phyloP scores from a whole-genome alignment of 2,797 vertebrate species.

The Meda fulgida region DNA sequence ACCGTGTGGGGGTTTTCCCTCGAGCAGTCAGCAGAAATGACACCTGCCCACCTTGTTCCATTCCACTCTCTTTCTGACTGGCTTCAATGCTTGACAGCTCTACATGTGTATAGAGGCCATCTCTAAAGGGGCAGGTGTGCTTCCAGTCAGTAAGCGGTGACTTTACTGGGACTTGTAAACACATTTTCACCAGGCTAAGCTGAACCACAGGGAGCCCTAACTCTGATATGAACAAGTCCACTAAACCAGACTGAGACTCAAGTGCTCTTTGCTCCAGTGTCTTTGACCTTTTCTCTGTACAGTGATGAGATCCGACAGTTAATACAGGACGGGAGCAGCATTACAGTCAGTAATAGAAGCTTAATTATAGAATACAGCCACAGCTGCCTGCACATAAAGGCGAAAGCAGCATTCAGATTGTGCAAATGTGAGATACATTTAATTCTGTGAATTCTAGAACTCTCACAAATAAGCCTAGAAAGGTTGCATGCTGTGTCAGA shows the following conservation, averaged over 20 bases:
- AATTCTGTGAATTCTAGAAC: neutral
- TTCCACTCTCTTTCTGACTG: slow-evolving; percentile 23
- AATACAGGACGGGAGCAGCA: neutral
- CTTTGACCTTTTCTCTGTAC: neutral
- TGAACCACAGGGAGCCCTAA: slow-evolving; percentile 20
- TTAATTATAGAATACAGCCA: slow-evolving; percentile 1
- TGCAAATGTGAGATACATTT: neutral
- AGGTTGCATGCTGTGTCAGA: neutral
- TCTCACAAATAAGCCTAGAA: neutral
- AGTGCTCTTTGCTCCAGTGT: neutral
- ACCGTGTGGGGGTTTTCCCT: neutral
- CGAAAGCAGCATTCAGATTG: neutral
- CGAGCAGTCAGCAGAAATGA: slow-evolving; percentile 30
- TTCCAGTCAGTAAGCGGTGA: slow-evolving; percentile 22
- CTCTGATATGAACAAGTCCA: slow-evolving; percentile 27
- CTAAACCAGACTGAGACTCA: neutral
- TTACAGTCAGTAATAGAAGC: neutral
- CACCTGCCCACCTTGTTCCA: slow-evolving; percentile 39
- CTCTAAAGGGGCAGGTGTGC: slow-evolving; percentile 36
- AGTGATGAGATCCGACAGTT: slow-evolving; percentile 3
- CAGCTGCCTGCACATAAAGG: neutral
- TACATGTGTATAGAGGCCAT: slow-evolving; percentile 42
- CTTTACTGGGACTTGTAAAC: slow-evolving; percentile 46
- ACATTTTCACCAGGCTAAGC: slow-evolving; percentile 21
- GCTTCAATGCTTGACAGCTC: slow-evolving; percentile 36